Evolutionary conservation across 2,113 vertebrate genomes (phyloP).

Genomic region (Myanophis thanlyinensis): DNA sequence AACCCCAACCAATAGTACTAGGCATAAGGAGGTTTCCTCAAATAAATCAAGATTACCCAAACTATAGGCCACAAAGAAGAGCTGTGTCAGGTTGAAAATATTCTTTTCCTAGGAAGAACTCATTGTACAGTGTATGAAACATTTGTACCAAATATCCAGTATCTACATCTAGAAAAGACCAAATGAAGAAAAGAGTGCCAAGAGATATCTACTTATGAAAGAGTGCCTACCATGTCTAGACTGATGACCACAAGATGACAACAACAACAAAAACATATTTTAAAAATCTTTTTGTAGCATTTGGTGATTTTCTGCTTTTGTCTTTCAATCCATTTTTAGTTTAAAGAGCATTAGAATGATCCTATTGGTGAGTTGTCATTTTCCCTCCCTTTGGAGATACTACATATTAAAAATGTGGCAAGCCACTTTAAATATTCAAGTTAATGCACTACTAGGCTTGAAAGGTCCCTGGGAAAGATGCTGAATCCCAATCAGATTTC

Average conservation of each 20-base stretch:
- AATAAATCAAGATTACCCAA: background rate
- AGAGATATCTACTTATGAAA: background rate
- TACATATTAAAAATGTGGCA: background rate
- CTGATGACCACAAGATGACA: background rate
- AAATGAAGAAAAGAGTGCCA: background rate
- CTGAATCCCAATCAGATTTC: background rate
- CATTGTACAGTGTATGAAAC: background rate
- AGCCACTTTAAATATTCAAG: background rate
- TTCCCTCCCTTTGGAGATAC: background rate
- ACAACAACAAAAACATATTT: background rate
- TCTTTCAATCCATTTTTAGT: background rate
- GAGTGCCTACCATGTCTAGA: background rate
- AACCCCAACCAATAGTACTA: too few species aligned
- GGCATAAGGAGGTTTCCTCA: background rate
- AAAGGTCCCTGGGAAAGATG: background rate
- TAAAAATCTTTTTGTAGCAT: background rate
- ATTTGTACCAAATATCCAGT: background rate
- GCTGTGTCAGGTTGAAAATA: background rate
- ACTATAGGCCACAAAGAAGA: background rate
- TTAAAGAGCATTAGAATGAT: background rate
- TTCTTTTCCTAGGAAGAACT: background rate
- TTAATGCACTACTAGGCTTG: background rate
- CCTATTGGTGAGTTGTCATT: background rate
- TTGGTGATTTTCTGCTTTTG: background rate
- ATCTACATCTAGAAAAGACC: background rate